phyloP scores from a whole-genome alignment of 2,797 vertebrate species.

The Eupleurogrammus muticus region DNA sequence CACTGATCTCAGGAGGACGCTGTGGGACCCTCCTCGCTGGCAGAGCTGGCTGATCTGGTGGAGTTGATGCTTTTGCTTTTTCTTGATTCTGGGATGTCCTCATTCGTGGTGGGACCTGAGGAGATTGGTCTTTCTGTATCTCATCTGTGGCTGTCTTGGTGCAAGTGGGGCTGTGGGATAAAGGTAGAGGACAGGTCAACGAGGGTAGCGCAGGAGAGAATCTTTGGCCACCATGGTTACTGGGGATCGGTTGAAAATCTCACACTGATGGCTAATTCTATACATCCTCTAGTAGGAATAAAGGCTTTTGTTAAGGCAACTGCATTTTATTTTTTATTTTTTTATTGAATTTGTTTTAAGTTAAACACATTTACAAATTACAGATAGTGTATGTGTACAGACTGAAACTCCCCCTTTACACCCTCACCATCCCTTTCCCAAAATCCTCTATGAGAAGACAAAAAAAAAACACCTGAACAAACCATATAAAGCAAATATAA shows the following conservation, averaged over 20 bases:
- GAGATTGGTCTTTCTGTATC: slow-evolving; percentile 54
- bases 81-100: slow-evolving; percentile 45
- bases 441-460: too few relatives aligned
- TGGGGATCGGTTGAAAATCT: slow-evolving; percentile 34
- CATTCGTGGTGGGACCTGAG: slow-evolving; percentile 65
- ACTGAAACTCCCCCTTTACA: too few relatives aligned
- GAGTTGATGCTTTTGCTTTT: slow-evolving; percentile 26
- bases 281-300: slow-evolving; percentile 38
- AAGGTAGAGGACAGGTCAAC: slow-evolving; percentile 46
- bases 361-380: too few relatives aligned
- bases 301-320: background rate
- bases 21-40: slow-evolving; percentile 33
- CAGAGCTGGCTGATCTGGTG: slow-evolving; percentile 35
- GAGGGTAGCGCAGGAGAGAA: slow-evolving; percentile 32
- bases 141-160: slow-evolving; percentile 54
- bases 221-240: slow-evolving; percentile 24
- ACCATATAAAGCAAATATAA: too few relatives aligned
- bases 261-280: slow-evolving; percentile 35
- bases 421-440: too few relatives aligned
- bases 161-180: slow-evolving; percentile 43
- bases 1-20: slow-evolving; percentile 34
- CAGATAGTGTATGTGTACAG: too few relatives aligned
- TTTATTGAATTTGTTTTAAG: too few relatives aligned
- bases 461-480: too few relatives aligned
- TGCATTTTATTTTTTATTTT: background rate